Evolutionary conservation across 2,113 vertebrate species (phyloP).

Genomic region (Kryptolebias marmoratus): DNA sequence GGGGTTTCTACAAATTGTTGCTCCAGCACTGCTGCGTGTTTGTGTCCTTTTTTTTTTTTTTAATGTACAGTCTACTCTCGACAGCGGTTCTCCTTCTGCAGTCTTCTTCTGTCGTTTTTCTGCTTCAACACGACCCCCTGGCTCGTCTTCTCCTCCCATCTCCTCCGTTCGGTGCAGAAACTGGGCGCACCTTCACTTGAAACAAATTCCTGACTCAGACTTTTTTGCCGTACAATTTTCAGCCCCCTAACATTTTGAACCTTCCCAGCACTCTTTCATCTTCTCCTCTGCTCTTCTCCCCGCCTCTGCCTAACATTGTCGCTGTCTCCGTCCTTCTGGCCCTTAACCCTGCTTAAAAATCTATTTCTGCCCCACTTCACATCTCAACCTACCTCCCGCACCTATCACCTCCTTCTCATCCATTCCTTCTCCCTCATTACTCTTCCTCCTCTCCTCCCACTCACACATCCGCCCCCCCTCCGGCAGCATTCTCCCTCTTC

Average conservation of each 20-base stretch:
- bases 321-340: constrained; percentile 19
- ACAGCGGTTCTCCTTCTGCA: constrained; percentile 20
- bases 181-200: constrained; percentile 6
- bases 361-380: constrained; percentile 22
- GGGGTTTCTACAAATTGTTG: constrained; percentile 21
- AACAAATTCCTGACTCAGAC: constrained; percentile 53
- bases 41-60: constrained; percentile 1
- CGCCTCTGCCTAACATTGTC: constrained; percentile 4
- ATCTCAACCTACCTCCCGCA: constrained; percentile 32
- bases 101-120: constrained; percentile 16
- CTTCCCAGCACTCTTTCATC: constrained; percentile 46
- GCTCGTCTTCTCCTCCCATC: constrained; percentile 29
- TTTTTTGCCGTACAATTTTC: constrained; percentile 50
- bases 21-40: constrained; percentile 20
- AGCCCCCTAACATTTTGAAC: constrained; percentile 41
- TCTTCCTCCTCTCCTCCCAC: constrained; percentile 8
- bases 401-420: constrained; percentile 14
- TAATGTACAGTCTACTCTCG: background rate
- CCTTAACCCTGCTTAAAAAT: constrained; percentile 24
- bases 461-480: background rate
- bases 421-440: constrained; percentile 16
- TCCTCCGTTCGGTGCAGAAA: constrained; percentile 14
- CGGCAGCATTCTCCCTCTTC: constrained; percentile 32
- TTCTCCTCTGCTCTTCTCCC: constrained; percentile 17
- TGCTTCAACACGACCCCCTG: constrained; percentile 7